Percentiles rank a stretch among this genome's conserved stretches.
phyloP scores from a whole-genome alignment of 2,113 vertebrate species.

The Prionailurus viverrinus region DNA sequence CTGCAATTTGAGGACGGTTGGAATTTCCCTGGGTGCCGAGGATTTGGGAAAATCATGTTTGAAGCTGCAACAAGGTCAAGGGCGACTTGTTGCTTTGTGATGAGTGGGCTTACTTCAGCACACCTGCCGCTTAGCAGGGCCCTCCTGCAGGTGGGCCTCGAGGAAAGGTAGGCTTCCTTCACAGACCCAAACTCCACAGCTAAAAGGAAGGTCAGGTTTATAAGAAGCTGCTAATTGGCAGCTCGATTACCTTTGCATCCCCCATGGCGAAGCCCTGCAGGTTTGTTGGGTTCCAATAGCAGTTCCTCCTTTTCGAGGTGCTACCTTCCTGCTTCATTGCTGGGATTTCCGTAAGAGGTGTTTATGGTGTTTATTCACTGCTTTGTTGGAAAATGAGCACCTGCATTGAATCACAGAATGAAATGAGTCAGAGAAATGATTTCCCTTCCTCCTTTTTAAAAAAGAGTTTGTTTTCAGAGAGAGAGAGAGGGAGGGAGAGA shows the following conservation, averaged over 20 bases:
- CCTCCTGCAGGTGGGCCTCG: not conserved
- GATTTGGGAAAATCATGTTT: not conserved
- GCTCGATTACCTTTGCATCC: not conserved
- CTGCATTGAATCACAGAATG: not conserved
- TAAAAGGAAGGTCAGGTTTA: not conserved
- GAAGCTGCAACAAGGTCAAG: not conserved
- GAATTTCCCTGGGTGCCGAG: not conserved
- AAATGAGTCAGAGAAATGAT: constrained; percentile 8
- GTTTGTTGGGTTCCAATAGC: not conserved
- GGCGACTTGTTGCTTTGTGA: not conserved
- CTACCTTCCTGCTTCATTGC: not conserved
- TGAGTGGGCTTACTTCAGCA: not conserved
- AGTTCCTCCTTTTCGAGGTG: not conserved
- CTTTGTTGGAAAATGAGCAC: constrained; percentile 12
- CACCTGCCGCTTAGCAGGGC: not conserved
- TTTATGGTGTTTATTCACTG: constrained; percentile 10
- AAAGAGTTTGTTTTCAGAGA: no score
- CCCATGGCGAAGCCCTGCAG: not conserved
- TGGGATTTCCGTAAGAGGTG: not conserved
- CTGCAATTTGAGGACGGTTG: not conserved
- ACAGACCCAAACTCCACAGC: not conserved
- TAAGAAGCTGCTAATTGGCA: constrained; percentile 31
- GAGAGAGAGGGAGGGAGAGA: no score
- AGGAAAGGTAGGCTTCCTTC: not conserved
- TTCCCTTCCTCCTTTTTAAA: not conserved